A percentile compares a stretch with the other conserved stretches of the same genome.
phyloP scores from a whole-genome alignment of 2,888 invertebrate species.

The Altica lythri region DNA sequence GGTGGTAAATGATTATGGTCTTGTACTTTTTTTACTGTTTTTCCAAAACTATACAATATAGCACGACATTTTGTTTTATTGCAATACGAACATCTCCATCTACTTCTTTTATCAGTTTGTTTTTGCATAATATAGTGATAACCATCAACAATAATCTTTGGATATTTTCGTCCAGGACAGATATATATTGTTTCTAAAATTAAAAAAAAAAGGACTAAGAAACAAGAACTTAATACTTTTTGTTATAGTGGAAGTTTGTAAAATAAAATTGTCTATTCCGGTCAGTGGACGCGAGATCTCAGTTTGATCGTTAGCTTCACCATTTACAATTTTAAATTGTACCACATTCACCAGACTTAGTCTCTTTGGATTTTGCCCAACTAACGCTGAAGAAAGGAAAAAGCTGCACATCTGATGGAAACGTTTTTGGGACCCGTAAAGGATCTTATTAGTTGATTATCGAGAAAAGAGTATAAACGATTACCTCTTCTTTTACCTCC shows the following conservation, averaged over 20 bases:
- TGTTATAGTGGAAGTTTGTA: neutral
- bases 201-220: neutral
- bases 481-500: too few relatives aligned
- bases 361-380: too few relatives aligned
- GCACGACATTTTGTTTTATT: slow-evolving; percentile 42
- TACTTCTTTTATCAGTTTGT: slow-evolving; percentile 34
- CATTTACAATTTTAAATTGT: too few relatives aligned
- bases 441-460: too few relatives aligned
- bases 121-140: slow-evolving; percentile 37
- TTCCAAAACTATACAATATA: slow-evolving; percentile 39
- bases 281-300: too few relatives aligned
- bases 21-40: slow-evolving; percentile 37
- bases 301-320: too few relatives aligned
- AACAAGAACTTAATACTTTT: too few relatives aligned
- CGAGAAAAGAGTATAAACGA: too few relatives aligned
- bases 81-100: slow-evolving; percentile 42
- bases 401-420: too few relatives aligned
- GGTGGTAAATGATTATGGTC: slow-evolving; percentile 39
- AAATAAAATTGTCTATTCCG: neutral
- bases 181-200: slow-evolving; percentile 39
- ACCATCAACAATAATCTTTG: slow-evolving; percentile 40
- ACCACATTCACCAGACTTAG: too few relatives aligned
- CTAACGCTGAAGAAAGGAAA: too few relatives aligned
- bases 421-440: too few relatives aligned
- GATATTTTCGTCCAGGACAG: slow-evolving; percentile 39